Evolutionary conservation across 2,113 vertebrate genomes (phyloP).

Genomic region (Ophthalmotilapia sp.): DNA sequence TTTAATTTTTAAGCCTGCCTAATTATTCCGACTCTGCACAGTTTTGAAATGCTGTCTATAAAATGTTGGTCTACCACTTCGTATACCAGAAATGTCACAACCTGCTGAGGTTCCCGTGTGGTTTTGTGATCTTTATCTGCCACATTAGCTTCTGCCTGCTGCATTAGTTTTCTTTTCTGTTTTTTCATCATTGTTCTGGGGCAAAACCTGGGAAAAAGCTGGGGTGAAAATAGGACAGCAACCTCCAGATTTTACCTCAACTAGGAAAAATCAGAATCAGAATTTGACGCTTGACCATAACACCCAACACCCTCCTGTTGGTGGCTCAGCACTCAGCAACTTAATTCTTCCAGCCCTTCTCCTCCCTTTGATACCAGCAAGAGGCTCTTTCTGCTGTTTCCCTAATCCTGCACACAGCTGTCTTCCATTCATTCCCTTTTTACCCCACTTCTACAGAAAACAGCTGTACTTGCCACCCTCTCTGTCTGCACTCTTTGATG

Average conservation of each 20-base stretch:
- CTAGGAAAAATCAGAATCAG: not conserved
- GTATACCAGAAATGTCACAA: not conserved
- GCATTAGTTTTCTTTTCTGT: not conserved
- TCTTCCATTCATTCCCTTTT: not conserved
- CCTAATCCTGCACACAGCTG: not conserved
- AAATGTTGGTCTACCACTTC: not conserved
- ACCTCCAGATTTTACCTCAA: not conserved
- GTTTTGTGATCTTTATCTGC: slow-evolving; percentile 10
- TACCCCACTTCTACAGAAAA: not conserved
- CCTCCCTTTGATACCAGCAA: not conserved
- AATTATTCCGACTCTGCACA: not conserved
- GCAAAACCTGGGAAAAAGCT: not conserved
- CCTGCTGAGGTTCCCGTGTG: not conserved
- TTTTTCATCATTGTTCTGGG: not conserved
- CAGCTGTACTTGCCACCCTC: not conserved
- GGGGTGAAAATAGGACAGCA: not conserved
- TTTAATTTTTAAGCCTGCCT: not conserved
- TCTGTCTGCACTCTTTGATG: not conserved
- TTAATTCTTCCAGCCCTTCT: not conserved
- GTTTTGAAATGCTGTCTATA: not conserved
- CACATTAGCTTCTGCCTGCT: not conserved
- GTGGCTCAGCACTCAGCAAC: not conserved
- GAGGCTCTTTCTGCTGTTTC: not conserved
- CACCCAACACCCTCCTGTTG: not conserved
- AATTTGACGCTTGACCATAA: not conserved